A percentile compares a stretch with the other conserved stretches of the same genome.
Evolutionary conservation across 2,797 vertebrate genomes (phyloP).

Genomic region (Centropyge bicolor): DNA sequence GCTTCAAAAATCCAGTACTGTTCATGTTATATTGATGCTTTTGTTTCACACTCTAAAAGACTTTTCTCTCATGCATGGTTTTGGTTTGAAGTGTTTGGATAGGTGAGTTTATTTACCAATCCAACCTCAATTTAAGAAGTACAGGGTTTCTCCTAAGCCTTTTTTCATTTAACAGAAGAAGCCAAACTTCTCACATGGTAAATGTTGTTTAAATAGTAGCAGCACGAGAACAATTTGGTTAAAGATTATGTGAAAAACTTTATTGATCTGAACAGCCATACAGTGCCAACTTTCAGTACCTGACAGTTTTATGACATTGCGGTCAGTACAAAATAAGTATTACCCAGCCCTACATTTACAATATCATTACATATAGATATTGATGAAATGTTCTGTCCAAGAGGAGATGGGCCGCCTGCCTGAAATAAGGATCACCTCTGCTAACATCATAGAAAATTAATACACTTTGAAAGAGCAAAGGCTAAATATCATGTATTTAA

Average conservation of each 20-base stretch:
- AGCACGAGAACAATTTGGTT: too few relatives aligned
- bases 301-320: too few relatives aligned
- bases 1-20: background rate
- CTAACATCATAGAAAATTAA: background rate
- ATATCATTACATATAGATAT: too few relatives aligned
- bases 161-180: background rate
- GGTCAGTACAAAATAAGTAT: too few relatives aligned
- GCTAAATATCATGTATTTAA: constrained; percentile 11
- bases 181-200: too few relatives aligned
- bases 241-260: too few relatives aligned
- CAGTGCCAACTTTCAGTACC: too few relatives aligned
- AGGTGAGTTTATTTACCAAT: background rate
- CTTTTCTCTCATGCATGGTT: too few relatives aligned
- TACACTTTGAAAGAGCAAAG: constrained; percentile 2
- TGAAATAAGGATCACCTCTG: constrained; percentile 1
- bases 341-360: background rate
- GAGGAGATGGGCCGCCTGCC: background rate
- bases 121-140: background rate
- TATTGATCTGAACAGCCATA: too few relatives aligned
- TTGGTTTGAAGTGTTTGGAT: background rate
- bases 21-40: background rate
- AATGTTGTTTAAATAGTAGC: too few relatives aligned
- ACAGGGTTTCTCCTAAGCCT: background rate
- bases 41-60: too few relatives aligned
- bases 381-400: background rate